Evolutionary conservation across 2,113 vertebrate species (phyloP).

Genomic region (Calidris pygmaea): DNA sequence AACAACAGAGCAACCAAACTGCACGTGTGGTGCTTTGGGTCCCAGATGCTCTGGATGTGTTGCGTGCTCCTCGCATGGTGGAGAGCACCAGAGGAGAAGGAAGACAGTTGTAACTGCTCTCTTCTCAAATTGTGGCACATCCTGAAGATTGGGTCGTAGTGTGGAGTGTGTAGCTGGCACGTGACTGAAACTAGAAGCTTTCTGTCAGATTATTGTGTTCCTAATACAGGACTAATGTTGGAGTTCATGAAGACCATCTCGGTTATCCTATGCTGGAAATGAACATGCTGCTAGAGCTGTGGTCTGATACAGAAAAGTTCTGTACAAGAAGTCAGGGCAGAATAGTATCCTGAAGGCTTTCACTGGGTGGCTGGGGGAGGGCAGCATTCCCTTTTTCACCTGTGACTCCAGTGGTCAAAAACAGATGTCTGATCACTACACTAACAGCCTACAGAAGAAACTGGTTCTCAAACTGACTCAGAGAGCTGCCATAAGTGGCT

Average conservation of each 20-base stretch:
- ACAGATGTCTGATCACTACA: background rate
- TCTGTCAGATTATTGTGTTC: background rate
- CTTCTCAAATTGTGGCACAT: background rate
- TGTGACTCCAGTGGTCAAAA: background rate
- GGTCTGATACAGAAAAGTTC: background rate
- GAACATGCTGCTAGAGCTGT: background rate
- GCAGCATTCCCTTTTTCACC: background rate
- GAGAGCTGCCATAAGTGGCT: background rate
- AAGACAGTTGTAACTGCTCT: background rate
- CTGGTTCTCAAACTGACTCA: background rate
- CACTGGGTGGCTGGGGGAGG: accelerated
- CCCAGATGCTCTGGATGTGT: background rate
- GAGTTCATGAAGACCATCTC: background rate
- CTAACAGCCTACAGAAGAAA: background rate
- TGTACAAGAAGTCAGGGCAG: background rate
- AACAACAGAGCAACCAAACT: background rate
- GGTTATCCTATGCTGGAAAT: background rate
- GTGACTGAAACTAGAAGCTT: background rate
- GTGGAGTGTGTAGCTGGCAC: background rate
- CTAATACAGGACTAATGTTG: background rate
- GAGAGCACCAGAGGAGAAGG: background rate
- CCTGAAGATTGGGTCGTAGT: background rate
- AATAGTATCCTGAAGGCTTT: background rate
- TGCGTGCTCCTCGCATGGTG: background rate
- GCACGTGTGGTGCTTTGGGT: accelerated